Evolutionary conservation across 2,888 invertebrate genomes (phyloP).

Genomic region (Plagodis dolabraria): DNA sequence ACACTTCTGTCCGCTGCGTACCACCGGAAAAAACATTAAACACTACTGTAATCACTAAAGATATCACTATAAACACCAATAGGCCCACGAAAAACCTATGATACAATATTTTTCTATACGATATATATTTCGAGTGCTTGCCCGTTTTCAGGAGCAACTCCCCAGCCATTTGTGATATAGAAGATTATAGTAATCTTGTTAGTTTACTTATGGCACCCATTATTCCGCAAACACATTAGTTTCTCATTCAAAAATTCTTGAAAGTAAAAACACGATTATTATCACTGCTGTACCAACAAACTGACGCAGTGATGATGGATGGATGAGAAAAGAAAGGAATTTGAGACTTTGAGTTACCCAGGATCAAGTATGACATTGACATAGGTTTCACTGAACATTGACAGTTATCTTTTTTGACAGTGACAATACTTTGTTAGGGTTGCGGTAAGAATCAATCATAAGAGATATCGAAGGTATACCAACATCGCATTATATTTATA

Average conservation of each 20-base stretch:
- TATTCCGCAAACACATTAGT: slow-evolving; percentile 63
- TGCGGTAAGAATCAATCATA: no score
- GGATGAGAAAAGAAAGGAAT: no score
- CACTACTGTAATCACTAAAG: slow-evolving; percentile 81
- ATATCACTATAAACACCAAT: slow-evolving; percentile 84
- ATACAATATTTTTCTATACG: slow-evolving; percentile 79
- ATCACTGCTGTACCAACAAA: slow-evolving; percentile 55
- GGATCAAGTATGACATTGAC: neutral
- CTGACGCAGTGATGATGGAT: slow-evolving; percentile 49
- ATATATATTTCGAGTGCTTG: slow-evolving; percentile 77
- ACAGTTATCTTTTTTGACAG: no score
- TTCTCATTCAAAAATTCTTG: slow-evolving; percentile 75
- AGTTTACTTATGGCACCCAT: slow-evolving; percentile 79
- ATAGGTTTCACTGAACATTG: neutral
- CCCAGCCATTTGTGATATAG: slow-evolving; percentile 80
- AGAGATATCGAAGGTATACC: no score
- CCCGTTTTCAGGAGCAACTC: slow-evolving; percentile 75
- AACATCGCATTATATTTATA: no score
- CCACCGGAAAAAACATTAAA: slow-evolving; percentile 78
- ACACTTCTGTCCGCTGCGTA: slow-evolving; percentile 75
- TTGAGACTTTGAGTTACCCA: no score
- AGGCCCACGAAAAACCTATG: slow-evolving; percentile 86
- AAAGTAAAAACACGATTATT: slow-evolving; percentile 63
- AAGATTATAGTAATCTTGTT: slow-evolving; percentile 68
- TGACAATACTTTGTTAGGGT: no score